A percentile compares a stretch with the other conserved stretches of the same genome.
Evolutionary conservation across 2,113 vertebrate species (phyloP).

Genomic region (Gallinago media): DNA sequence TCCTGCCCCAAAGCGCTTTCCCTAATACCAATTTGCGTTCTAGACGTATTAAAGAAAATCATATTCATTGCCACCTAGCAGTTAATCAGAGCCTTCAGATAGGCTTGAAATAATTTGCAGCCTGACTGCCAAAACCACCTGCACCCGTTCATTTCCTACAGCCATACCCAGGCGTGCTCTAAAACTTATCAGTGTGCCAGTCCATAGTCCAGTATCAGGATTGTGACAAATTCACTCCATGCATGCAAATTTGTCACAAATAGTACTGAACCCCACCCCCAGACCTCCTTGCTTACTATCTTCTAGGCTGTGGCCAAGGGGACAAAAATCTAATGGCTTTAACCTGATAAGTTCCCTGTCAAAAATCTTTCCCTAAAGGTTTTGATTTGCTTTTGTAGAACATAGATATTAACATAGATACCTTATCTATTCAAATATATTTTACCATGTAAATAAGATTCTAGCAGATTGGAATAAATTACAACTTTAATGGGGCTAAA

Average conservation of each 20-base stretch:
- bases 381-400: neutral
- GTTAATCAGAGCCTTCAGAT: constrained; percentile 33
- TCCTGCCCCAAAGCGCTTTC: constrained; percentile 29
- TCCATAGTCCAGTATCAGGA: neutral
- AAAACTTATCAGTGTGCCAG: neutral
- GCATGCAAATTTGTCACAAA: neutral
- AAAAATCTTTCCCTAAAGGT: neutral
- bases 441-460: neutral
- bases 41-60: constrained; percentile 47
- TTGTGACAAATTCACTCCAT: neutral
- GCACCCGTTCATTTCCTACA: neutral
- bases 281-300: neutral
- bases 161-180: fast-evolving
- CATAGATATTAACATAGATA: neutral
- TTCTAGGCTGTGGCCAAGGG: neutral
- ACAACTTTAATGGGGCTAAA: constrained; percentile 5
- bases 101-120: constrained; percentile 40
- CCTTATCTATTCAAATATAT: neutral
- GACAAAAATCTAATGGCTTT: neutral
- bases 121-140: constrained; percentile 6
- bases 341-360: neutral
- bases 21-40: constrained; percentile 22
- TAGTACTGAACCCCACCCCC: neutral
- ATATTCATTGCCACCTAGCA: constrained; percentile 42
- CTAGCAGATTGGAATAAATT: constrained; percentile 28